Evolutionary conservation across 2,888 invertebrate genomes (phyloP).

Genomic region (Lottia gigantea): DNA sequence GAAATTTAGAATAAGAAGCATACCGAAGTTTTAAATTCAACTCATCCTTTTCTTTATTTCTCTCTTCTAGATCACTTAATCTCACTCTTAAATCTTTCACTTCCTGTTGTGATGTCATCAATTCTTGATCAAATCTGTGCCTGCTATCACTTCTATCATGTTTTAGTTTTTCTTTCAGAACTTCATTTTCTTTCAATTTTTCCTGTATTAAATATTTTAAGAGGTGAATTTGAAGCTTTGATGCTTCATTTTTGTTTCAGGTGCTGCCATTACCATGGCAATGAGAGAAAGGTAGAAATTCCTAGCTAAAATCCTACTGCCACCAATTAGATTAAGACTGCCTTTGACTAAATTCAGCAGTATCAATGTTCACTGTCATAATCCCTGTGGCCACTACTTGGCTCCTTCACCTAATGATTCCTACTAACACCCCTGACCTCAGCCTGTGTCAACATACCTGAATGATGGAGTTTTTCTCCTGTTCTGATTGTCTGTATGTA

Average conservation of each 20-base stretch:
- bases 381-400: too few species aligned
- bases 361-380: too few species aligned
- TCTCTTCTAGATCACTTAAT: constrained; percentile 41
- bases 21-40: constrained; percentile 48
- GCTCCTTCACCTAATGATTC: too few species aligned
- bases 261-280: too few species aligned
- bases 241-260: too few species aligned
- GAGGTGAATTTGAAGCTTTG: too few species aligned
- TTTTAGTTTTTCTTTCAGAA: constrained; percentile 37
- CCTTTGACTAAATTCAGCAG: too few species aligned
- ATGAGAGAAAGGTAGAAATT: too few species aligned
- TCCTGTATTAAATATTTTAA: constrained; percentile 36
- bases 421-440: too few species aligned
- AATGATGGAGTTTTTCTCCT: constrained; percentile 50
- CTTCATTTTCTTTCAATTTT: constrained; percentile 48
- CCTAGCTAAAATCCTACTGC: too few species aligned
- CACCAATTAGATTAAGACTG: too few species aligned
- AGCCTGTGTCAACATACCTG: constrained; percentile 35
- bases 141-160: constrained; percentile 37
- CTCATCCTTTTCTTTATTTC: constrained; percentile 46
- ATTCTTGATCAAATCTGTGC: constrained; percentile 34
- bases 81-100: constrained; percentile 38
- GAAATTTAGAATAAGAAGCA: neutral
- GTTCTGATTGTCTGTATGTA: constrained; percentile 47
- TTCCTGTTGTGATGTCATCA: constrained; percentile 42